Conservation (phyloP, 2,113 vertebrate species). For the Galemys pyrenaicus region DNA sequence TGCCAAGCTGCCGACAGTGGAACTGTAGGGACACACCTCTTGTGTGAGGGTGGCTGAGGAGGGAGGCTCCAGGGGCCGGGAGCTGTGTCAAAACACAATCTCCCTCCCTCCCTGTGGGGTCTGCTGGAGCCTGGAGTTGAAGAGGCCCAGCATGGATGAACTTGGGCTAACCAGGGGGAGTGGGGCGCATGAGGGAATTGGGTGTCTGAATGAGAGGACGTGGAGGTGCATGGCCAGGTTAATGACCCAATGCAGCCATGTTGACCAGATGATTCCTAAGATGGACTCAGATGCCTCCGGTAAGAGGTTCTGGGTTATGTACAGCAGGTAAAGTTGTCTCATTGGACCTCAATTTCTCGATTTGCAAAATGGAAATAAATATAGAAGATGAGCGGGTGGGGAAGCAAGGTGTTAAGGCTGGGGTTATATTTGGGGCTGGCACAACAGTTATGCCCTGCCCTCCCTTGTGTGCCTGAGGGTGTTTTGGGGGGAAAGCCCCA, state of each 20-base stretch:
- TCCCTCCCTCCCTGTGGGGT: background rate
- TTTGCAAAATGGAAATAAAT: background rate
- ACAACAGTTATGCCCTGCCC: rapidly evolving
- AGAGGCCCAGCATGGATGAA: background rate
- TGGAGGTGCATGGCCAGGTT: background rate
- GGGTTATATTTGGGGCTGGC: background rate
- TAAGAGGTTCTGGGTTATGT: background rate
- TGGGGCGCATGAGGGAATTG: background rate
- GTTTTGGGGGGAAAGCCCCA: background rate
- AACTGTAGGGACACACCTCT: background rate
- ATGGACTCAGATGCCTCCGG: background rate
- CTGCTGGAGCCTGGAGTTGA: background rate
- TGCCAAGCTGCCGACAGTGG: background rate
- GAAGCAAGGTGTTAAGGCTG: background rate
- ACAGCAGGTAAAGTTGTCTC: background rate
- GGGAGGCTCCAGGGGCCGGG: background rate
- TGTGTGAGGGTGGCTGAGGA: background rate
- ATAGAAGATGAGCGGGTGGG: background rate
- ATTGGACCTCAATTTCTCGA: background rate
- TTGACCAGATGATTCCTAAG: background rate
- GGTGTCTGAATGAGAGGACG: background rate
- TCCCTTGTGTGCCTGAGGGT: background rate
- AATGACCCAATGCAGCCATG: background rate
- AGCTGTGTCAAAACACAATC: background rate
- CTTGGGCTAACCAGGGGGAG: background rate